These are phyloP conservation scores for Stomatorhinus ivindoensis DNA, from an alignment of 2,113 vertebrate genomes.

Conservation along the genomic window DNA sequence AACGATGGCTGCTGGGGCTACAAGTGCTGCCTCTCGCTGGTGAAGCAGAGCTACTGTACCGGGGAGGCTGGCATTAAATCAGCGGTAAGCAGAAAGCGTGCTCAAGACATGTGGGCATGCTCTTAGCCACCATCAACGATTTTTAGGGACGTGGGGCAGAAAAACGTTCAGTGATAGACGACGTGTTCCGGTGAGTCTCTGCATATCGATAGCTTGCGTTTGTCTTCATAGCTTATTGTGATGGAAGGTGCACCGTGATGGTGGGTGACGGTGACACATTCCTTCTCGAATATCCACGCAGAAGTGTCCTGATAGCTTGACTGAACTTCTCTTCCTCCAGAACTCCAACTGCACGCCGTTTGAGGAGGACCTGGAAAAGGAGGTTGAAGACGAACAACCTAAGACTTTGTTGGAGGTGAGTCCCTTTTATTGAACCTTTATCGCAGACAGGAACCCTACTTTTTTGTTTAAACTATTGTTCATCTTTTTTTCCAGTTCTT, in stretches of 20 bases:
- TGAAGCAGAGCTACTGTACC: slow-evolving; percentile 94
- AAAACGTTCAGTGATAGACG: neutral
- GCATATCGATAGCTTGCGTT: neutral
- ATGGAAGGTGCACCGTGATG: neutral
- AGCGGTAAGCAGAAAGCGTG: slow-evolving; percentile 56
- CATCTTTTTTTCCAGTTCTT: neutral
- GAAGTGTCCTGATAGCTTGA: neutral
- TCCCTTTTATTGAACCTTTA: slow-evolving; percentile 45
- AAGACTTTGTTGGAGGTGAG: slow-evolving; percentile 62
- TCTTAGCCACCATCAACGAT: neutral
- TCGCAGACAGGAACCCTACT: slow-evolving; percentile 64
- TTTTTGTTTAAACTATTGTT: neutral
- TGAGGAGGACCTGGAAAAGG: slow-evolving; percentile 59
- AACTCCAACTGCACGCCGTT: slow-evolving; percentile 50
- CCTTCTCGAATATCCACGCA: neutral
- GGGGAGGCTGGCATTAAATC: slow-evolving; percentile 78
- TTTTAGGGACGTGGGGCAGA: neutral
- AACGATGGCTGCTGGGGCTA: slow-evolving; percentile 91
- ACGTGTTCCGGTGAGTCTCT: neutral
- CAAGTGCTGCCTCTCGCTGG: slow-evolving; percentile 91
- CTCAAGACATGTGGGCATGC: neutral
- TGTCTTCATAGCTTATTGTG: neutral
- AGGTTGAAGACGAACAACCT: slow-evolving; percentile 55
- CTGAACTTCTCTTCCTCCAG: slow-evolving; percentile 31
- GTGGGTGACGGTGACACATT: neutral